phyloP scores from a whole-genome alignment of 2,888 invertebrate genomes.

The Stegophylla sp. region DNA sequence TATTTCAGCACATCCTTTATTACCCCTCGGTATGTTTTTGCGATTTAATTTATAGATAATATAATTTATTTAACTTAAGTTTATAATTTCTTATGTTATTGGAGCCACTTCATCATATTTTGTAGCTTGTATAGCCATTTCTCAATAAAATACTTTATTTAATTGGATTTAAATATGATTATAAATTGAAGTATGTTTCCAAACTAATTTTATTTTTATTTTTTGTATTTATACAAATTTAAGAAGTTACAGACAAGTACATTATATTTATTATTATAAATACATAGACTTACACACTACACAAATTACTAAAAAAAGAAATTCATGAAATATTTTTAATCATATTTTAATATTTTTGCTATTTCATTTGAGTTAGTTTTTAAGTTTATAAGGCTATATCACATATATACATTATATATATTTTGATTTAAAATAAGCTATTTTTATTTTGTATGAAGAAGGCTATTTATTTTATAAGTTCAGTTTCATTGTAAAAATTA shows the following conservation, averaged over 20 bases:
- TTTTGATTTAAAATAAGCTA: background rate
- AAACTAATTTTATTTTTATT: background rate
- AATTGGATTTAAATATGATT: background rate
- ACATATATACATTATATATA: no score
- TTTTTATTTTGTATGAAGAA: conserved; percentile 11
- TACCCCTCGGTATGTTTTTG: conserved; percentile 74
- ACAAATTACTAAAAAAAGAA: background rate
- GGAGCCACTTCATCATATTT: conserved; percentile 53
- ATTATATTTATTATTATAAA: background rate
- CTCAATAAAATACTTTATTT: background rate
- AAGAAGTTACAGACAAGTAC: background rate
- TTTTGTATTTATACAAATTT: background rate
- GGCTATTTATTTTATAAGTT: conserved; percentile 6
- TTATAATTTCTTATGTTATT: conserved; percentile 32
- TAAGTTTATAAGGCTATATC: background rate
- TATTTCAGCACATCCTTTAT: conserved; percentile 92
- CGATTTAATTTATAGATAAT: conserved; percentile 48
- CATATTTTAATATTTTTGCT: background rate
- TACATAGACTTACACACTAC: no score
- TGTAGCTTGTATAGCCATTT: conserved; percentile 15
- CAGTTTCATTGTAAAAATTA: background rate
- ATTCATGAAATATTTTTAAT: background rate
- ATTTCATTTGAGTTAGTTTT: background rate
- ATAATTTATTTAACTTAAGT: conserved; percentile 47
- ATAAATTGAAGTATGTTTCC: background rate